Evolutionary conservation across 2,797 vertebrate species (phyloP).

Genomic region (Malurus leucopterus): DNA sequence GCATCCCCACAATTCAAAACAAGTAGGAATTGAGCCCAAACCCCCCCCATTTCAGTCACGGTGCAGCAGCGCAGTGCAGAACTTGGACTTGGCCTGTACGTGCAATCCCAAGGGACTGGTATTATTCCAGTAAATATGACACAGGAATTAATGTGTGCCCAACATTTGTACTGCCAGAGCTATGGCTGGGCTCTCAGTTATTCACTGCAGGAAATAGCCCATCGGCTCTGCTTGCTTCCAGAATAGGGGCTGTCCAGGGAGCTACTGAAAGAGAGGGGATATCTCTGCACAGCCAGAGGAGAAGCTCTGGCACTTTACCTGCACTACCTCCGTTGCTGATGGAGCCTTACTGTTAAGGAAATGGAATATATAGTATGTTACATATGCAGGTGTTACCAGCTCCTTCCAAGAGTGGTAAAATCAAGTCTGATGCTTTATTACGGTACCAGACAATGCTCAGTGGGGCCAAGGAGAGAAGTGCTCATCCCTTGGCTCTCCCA

Average conservation of each 20-base stretch:
- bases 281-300: neutral
- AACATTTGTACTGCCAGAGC: neutral
- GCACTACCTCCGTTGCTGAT: neutral
- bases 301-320: neutral
- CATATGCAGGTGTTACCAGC: neutral
- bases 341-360: neutral
- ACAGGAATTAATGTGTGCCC: neutral
- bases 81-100: neutral
- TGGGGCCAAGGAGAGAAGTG: neutral
- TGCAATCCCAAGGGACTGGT: neutral
- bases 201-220: accelerated
- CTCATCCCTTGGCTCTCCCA: neutral
- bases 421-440: neutral
- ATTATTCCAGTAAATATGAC: neutral
- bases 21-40: neutral
- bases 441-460: neutral
- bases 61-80: neutral
- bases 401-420: neutral
- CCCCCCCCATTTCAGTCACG: neutral
- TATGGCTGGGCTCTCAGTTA: neutral
- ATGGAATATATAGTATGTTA: neutral
- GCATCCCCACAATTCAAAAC: neutral
- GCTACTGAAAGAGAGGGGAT: neutral
- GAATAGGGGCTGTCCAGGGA: neutral
- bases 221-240: neutral